phyloP scores from a whole-genome alignment of 2,888 invertebrate genomes.

The Antitype chi region DNA sequence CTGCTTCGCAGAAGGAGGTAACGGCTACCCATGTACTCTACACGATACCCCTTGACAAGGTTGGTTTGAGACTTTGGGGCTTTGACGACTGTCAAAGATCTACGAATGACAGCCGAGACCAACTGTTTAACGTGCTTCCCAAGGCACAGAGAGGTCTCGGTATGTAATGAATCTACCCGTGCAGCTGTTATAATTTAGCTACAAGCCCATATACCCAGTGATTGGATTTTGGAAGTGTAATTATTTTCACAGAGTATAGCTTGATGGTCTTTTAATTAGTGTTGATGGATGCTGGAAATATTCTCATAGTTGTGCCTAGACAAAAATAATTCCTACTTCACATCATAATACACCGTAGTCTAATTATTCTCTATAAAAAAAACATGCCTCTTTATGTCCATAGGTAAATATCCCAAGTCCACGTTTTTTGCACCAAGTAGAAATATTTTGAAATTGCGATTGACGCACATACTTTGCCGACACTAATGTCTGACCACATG shows the following conservation, averaged over 20 bases:
- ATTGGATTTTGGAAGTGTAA: neutral
- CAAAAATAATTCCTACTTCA: accelerated
- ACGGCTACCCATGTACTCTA: no score
- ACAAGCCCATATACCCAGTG: no score
- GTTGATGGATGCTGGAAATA: neutral
- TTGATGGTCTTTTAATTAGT: neutral
- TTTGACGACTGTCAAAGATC: no score
- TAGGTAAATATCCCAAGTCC: neutral
- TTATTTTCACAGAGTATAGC: no score
- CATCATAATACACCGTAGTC: neutral
- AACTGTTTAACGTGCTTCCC: no score
- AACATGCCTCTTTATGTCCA: neutral
- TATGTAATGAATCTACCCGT: no score
- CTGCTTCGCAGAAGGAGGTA: no score
- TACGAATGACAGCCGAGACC: no score
- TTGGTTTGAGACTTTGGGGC: no score
- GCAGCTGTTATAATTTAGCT: no score
- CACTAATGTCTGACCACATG: slow-evolving; percentile 36
- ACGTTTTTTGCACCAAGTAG: slow-evolving; percentile 23
- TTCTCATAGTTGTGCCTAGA: neutral
- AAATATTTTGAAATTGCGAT: slow-evolving; percentile 22
- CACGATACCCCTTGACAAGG: no score
- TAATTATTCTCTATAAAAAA: neutral
- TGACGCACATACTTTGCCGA: slow-evolving; percentile 17
- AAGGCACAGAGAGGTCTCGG: no score